These are phyloP conservation scores for Cotesia vestalis DNA, from an alignment of 1,140 invertebrate species.

Conservation along the genomic window DNA sequence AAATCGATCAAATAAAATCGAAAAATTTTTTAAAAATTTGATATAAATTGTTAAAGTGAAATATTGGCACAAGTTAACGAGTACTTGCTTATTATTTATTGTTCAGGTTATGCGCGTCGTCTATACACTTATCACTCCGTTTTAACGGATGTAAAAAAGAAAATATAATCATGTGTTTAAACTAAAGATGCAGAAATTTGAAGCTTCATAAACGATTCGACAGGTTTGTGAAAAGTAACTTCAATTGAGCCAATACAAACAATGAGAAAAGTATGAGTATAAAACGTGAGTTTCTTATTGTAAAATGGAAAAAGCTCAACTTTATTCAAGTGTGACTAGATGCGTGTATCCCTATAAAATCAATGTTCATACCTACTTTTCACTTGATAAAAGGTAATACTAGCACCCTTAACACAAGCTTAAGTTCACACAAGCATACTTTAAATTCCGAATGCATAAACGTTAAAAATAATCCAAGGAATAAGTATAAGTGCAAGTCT, in stretches of 20 bases:
- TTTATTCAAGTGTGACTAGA: neutral
- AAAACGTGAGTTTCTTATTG: neutral
- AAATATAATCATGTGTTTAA: slow-evolving; percentile 18
- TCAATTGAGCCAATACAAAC: neutral
- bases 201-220: slow-evolving; percentile 46
- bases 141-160: neutral
- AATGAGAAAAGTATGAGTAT: neutral
- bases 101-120: no score
- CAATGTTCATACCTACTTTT: no score
- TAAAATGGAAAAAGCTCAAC: neutral
- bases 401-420: no score
- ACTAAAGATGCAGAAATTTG: slow-evolving; percentile 49
- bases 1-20: no score
- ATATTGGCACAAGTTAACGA: no score
- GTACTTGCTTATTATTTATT: no score
- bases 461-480: neutral
- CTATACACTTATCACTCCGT: neutral
- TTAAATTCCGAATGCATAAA: no score
- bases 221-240: slow-evolving; percentile 11
- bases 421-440: no score
- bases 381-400: no score
- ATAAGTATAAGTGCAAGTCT: neutral
- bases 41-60: no score
- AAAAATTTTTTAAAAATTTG: no score
- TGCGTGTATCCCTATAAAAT: neutral